A percentile compares a stretch with the other conserved stretches of the same genome.
These are phyloP conservation scores for Plebejus melissa DNA, from an alignment of 2,888 invertebrate genomes.

Conservation along the genomic window DNA sequence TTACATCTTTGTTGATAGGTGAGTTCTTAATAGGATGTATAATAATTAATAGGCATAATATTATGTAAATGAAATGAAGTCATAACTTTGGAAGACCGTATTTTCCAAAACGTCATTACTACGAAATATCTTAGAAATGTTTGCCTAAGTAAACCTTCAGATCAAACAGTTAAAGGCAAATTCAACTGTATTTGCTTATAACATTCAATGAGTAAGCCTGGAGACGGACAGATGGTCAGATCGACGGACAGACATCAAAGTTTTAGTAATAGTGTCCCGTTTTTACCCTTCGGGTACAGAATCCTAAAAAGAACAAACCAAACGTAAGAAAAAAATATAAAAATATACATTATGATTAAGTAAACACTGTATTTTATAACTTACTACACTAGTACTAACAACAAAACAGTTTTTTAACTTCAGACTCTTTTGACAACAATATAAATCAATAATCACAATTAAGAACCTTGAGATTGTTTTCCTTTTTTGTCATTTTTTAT, in stretches of 20 bases:
- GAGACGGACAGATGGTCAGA: no score
- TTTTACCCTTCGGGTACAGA: no score
- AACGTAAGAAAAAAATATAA: no score
- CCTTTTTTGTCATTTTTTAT: slow-evolving; percentile 46
- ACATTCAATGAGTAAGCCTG: no score
- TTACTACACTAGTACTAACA: no score
- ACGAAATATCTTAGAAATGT: background rate
- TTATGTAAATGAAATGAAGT: background rate
- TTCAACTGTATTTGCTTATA: background rate
- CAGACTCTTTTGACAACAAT: no score
- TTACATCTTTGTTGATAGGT: background rate
- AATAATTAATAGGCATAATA: background rate
- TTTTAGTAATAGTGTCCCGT: no score
- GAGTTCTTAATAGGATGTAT: background rate
- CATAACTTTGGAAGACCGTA: background rate
- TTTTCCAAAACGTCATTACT: background rate
- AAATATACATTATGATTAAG: no score
- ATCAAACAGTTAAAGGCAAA: background rate
- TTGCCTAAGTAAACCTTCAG: background rate
- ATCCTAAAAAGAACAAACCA: no score
- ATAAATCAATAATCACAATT: background rate
- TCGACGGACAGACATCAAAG: no score
- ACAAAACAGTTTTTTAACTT: no score
- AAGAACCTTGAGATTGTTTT: slow-evolving; percentile 36
- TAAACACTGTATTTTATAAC: no score